phyloP scores from a whole-genome alignment of 2,797 vertebrate genomes.

The Lutjanus argentimaculatus region DNA sequence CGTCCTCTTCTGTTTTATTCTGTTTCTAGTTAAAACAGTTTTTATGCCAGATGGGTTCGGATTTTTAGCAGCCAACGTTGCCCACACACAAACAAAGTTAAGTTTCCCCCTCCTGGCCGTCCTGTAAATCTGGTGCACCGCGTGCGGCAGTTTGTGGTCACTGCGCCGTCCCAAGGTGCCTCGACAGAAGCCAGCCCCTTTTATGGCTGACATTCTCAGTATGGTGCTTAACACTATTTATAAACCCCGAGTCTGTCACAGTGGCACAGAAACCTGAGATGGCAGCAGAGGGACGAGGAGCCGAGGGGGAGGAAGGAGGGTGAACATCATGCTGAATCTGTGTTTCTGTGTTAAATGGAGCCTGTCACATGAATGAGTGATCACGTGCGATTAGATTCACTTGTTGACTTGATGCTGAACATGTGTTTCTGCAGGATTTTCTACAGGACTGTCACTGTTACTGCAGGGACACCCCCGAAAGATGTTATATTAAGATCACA shows the following conservation, averaged over 20 bases:
- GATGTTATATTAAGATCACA: neutral
- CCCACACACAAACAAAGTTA: constrained; percentile 24
- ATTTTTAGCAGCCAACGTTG: constrained; percentile 3
- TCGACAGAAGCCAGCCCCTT: constrained; percentile 74
- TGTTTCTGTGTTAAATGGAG: constrained; percentile 64
- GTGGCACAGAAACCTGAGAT: constrained; percentile 76
- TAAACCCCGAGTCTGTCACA: constrained; percentile 71
- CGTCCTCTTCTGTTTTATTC: neutral
- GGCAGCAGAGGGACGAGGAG: constrained; percentile 23
- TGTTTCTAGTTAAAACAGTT: neutral
- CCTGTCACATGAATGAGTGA: constrained; percentile 30
- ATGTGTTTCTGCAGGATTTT: neutral
- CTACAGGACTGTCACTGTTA: neutral
- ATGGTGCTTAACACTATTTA: constrained; percentile 73
- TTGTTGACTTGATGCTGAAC: constrained; percentile 17
- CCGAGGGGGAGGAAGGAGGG: neutral
- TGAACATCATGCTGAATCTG: constrained; percentile 51
- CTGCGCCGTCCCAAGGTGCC: constrained; percentile 54
- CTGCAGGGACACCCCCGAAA: neutral
- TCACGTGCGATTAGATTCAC: constrained; percentile 2
- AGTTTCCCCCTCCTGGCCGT: neutral
- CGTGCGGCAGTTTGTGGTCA: constrained; percentile 40
- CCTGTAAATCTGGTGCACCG: constrained; percentile 24
- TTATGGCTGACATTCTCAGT: constrained; percentile 79
- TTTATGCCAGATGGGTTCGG: constrained; percentile 25